A percentile compares a stretch with the other conserved stretches of the same genome.
Conservation (phyloP, 2,797 vertebrate species). For the Myotis planiceps region DNA sequence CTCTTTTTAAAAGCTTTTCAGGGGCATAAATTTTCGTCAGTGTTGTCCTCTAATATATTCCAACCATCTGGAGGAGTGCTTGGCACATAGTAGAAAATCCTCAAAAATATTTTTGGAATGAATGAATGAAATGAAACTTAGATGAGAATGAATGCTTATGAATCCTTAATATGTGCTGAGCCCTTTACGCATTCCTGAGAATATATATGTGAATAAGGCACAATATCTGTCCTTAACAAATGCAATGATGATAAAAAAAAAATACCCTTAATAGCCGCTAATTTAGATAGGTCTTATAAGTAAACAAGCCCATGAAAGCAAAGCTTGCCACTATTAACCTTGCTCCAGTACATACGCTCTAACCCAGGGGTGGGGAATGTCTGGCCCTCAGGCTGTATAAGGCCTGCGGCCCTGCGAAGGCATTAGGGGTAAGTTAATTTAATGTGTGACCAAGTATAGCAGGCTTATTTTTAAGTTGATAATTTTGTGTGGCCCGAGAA, state of each 20-base stretch:
- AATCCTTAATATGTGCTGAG: not conserved
- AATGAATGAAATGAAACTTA: not conserved
- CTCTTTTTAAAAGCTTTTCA: not conserved
- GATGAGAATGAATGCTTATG: not conserved
- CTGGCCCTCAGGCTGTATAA: too few relatives aligned
- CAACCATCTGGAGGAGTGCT: not conserved
- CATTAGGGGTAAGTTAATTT: too few relatives aligned
- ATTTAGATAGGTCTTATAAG: not conserved
- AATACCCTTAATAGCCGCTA: not conserved
- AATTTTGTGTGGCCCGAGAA: too few relatives aligned
- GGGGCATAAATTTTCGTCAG: not conserved
- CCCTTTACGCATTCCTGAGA: not conserved
- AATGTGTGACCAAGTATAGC: too few relatives aligned
- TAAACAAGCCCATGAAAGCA: not conserved
- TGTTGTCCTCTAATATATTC: not conserved
- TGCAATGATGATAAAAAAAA: not conserved
- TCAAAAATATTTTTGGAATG: not conserved
- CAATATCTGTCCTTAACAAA: not conserved
- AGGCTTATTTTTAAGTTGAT: too few relatives aligned
- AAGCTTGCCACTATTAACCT: not conserved
- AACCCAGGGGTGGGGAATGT: not conserved
- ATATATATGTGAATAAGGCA: not conserved
- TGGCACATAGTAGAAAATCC: not conserved
- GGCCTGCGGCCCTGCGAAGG: too few relatives aligned
- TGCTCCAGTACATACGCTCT: not conserved